Percentiles rank a stretch among this genome's conserved stretches.
These are phyloP conservation scores for Ophioninae sp. DNA, from an alignment of 2,888 invertebrate genomes.

Conservation along the genomic window DNA sequence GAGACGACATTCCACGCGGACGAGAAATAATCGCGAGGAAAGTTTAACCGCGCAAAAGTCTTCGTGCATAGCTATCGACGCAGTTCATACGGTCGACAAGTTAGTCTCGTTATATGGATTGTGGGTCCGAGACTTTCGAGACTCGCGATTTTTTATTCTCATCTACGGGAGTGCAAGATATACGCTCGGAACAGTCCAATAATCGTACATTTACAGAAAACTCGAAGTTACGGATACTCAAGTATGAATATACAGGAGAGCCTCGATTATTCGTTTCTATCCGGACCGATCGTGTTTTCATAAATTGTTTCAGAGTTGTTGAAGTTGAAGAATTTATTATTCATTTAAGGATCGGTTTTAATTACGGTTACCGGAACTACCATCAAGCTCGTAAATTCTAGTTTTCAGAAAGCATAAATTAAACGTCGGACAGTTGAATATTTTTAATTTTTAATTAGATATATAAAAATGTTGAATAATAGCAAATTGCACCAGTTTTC, in stretches of 20 bases:
- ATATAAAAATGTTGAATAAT: no score
- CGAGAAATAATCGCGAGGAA: constrained; percentile 68
- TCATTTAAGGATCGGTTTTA: no score
- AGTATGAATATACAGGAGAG: background rate
- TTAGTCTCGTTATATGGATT: constrained; percentile 35
- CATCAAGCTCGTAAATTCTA: no score
- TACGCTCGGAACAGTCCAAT: constrained; percentile 54
- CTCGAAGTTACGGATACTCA: background rate
- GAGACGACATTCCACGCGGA: constrained; percentile 65
- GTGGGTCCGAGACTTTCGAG: constrained; percentile 53
- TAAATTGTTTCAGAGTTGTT: no score
- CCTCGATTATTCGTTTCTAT: background rate
- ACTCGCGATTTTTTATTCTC: constrained; percentile 50
- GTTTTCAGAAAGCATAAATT: no score
- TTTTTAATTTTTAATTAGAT: no score
- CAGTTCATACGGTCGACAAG: constrained; percentile 29
- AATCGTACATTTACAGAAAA: constrained; percentile 32
- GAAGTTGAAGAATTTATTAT: no score
- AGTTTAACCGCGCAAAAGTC: constrained; percentile 59
- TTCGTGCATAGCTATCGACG: constrained; percentile 17
- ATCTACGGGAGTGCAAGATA: constrained; percentile 26
- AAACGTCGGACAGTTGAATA: no score
- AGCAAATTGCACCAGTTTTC: no score
- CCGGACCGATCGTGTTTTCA: no score
- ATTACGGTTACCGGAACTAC: no score